phyloP scores from a whole-genome alignment of 2,888 invertebrate species.

The Zonitis immaculata region DNA sequence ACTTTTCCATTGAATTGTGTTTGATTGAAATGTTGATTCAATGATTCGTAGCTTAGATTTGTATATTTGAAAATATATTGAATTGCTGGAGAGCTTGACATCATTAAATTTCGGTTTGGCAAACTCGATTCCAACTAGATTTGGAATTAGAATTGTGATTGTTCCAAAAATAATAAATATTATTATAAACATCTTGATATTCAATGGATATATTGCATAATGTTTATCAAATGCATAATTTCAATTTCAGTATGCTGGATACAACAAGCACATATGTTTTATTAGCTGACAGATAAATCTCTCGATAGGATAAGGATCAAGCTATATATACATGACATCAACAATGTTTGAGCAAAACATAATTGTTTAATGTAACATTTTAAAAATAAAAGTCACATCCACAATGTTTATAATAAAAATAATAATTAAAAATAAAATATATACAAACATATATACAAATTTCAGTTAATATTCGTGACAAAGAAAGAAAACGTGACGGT shows the following conservation, averaged over 20 bases:
- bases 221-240: background rate
- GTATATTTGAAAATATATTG: too few species aligned
- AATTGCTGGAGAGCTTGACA: too few species aligned
- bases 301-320: conserved; percentile 19
- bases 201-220: background rate
- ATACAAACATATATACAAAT: background rate
- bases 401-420: background rate
- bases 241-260: background rate
- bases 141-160: too few species aligned
- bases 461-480: conserved; percentile 10
- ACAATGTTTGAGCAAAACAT: background rate
- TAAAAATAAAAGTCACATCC: conserved; percentile 22
- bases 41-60: too few species aligned
- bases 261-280: conserved; percentile 23
- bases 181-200: too few species aligned
- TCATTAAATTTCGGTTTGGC: too few species aligned
- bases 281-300: conserved; percentile 28
- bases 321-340: background rate
- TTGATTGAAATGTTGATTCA: too few species aligned
- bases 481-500: conserved; percentile 15
- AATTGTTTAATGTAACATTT: background rate
- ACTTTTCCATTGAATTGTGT: too few species aligned
- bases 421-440: background rate
- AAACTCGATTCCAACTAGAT: too few species aligned
- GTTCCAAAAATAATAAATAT: too few species aligned